phyloP scores from a whole-genome alignment of 2,113 vertebrate genomes.

The Cyprinodon brontotheroides region DNA sequence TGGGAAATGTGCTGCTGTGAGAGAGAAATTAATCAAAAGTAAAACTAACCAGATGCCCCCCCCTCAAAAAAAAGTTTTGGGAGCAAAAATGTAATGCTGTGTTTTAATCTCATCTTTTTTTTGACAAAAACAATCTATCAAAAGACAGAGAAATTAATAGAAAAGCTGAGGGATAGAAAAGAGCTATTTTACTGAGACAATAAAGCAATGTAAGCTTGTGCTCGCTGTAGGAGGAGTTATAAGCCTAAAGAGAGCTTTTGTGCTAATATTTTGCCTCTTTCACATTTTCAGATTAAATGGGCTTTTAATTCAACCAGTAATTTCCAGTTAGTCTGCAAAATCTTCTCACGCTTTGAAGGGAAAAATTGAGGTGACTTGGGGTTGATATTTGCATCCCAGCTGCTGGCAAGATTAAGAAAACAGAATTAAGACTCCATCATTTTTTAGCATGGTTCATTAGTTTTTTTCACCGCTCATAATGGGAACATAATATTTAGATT shows the following conservation, averaged over 20 bases:
- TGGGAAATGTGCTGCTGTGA: slow-evolving; percentile 18
- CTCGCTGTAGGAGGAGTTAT: slow-evolving; percentile 48
- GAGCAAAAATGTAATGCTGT: slow-evolving; percentile 13
- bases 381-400: slow-evolving; percentile 49
- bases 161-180: slow-evolving; percentile 20
- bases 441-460: slow-evolving; percentile 41
- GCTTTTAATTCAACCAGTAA: slow-evolving; percentile 66
- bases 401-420: slow-evolving; percentile 46
- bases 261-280: slow-evolving; percentile 45
- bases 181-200: slow-evolving; percentile 64
- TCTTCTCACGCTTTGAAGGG: slow-evolving; percentile 52
- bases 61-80: slow-evolving; percentile 37
- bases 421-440: slow-evolving; percentile 41
- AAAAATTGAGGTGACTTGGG: slow-evolving; percentile 66
- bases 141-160: slow-evolving; percentile 55
- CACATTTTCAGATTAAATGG: slow-evolving; percentile 65
- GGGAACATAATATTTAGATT: slow-evolving; percentile 50
- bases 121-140: slow-evolving; percentile 66
- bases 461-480: slow-evolving; percentile 34
- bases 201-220: slow-evolving; percentile 57
- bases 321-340: slow-evolving; percentile 68
- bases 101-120: slow-evolving; percentile 59
- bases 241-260: slow-evolving; percentile 60
- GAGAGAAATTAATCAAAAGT: slow-evolving; percentile 21
- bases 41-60: slow-evolving; percentile 43